Base-by-base conservation (phyloP, 2,113 vertebrate species). In the Ariopsis seemanni region DNA sequence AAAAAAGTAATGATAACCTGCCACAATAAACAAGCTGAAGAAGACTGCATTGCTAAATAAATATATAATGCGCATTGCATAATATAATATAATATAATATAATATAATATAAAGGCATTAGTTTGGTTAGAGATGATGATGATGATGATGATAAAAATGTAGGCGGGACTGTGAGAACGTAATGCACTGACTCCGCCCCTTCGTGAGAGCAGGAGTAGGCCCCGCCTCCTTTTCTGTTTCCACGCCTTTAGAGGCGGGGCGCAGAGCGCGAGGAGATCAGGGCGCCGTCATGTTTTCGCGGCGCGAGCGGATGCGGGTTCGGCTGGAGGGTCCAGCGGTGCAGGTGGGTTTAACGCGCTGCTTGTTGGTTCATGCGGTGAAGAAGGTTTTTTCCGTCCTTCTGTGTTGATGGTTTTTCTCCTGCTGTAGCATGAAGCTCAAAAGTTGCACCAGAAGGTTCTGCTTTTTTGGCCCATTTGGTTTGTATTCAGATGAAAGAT, bases 221-320 rank as follows among this genome's bases (percentile, higher is more conserved):
- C 75, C 72, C 89, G 72, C 86, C 86, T 65, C 22, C 63, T 62
- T 27, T 7, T 6, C 80, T 30, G 74, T 71, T 77, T 83, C 86
- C 89, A 86, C 84, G 87, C 89, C 89, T 84, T 22, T 17, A 52
- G 42, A 74, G 74, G 58, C 52, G 30, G 9, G 67, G 53, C 27
- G 48, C 82, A 20, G 42, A 42, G 57, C 57, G n/a, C 79, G 57
- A 71, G 57, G 17, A 57, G 27, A 88, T 85, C 78, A 86, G 50
- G 57, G 18, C 67, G 62, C 17, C 12, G 55, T 42, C 55, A 60
- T 60, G 79, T 14, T 60, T 14, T 2, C 9, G 17, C 30, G 57
- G 5, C 22, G 9, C 27, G 27, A 60, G 1, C 7, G 18, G 9
- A 1, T 20, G 53, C 10, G 11, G 17, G 1, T 81, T 42, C 0